Base-by-base conservation (phyloP, 2,888 invertebrate species). In the Noctua janthe region DNA sequence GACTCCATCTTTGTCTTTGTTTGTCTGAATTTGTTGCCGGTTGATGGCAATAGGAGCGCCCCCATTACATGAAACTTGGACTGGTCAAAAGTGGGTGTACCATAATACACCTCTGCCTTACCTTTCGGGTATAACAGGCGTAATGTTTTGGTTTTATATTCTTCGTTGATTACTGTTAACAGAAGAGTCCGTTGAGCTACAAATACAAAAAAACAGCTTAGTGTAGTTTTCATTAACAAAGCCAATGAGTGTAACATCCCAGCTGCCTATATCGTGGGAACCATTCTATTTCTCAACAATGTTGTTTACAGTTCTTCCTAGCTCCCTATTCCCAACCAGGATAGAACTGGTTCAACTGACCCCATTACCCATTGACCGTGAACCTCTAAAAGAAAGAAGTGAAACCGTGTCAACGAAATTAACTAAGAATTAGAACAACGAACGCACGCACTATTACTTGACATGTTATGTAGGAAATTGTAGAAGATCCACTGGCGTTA, bases 371-470 rank as follows among this genome's bases (percentile, higher is more conserved):
- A 56, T 73, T 85, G 84, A 83, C 84, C 84, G 64, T 85, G 84
- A 87, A 87, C 84, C 87, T 75, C 69, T 54, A 67, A 85, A 87
- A 67, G 71, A 79, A 51, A 66, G 51, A 87, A 84, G 77, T 66
- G 69, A 75, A 83, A 87, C 84, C 35, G 23, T 83, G 74, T 71
- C 87, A 87, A 43, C 72, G 49, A 83, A 87, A 85, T 87, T 84
- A 87, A 84, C 72, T 64, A 75, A 51, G 71, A 85, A 84, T 87
- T 84, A 80, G 80, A 71, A 74, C 84, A 76, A 79, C 29, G 73
- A 51, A 84, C 78, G 83, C 64, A 83, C 78, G 78, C 64, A 73
- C 43, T 74, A 56, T 71, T 59, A 39, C 80, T 3, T 43, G n/a
- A 35, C 15, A 2, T 62, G 3, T 10, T 23, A 15, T n/a, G n/a